Evolutionary conservation across 2,113 vertebrate genomes (phyloP).

Genomic region (Ibidorhyncha struthersii): DNA sequence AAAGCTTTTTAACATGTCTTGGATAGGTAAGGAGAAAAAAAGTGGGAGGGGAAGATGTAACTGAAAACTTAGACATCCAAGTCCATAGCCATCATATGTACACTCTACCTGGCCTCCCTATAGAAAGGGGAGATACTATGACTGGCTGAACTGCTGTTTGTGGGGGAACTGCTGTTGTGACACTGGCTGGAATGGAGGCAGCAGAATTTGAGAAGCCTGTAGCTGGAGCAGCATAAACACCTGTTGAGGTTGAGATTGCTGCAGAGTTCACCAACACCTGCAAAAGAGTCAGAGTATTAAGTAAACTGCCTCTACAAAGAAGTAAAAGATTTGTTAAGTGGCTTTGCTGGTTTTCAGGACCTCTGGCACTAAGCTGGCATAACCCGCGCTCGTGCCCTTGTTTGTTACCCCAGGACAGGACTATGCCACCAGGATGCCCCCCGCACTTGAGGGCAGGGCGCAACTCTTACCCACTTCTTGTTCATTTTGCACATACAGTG

Average conservation of each 20-base stretch:
- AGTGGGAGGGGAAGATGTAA: background rate
- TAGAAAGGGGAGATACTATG: conserved; percentile 66
- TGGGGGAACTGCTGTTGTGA: conserved; percentile 72
- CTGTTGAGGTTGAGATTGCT: conserved; percentile 73
- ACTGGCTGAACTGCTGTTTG: conserved; percentile 73
- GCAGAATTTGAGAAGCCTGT: conserved; percentile 79
- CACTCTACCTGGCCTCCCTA: conserved; percentile 78
- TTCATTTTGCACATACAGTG: background rate
- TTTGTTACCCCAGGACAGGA: background rate
- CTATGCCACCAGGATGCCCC: background rate
- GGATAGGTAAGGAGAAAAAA: background rate
- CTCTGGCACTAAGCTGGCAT: background rate
- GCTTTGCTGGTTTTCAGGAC: background rate
- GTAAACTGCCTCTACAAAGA: background rate
- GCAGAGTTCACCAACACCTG: no score
- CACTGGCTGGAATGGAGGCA: conserved; percentile 69
- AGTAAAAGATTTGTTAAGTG: background rate
- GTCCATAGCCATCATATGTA: background rate
- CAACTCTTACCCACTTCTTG: background rate
- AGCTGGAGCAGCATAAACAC: conserved; percentile 73
- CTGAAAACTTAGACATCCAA: background rate
- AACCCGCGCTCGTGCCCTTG: background rate
- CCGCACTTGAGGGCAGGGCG: no score
- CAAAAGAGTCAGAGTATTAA: no score
- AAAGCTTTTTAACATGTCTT: background rate